Conservation (phyloP, 2,888 invertebrate species). For the Terebella lapidaria region DNA sequence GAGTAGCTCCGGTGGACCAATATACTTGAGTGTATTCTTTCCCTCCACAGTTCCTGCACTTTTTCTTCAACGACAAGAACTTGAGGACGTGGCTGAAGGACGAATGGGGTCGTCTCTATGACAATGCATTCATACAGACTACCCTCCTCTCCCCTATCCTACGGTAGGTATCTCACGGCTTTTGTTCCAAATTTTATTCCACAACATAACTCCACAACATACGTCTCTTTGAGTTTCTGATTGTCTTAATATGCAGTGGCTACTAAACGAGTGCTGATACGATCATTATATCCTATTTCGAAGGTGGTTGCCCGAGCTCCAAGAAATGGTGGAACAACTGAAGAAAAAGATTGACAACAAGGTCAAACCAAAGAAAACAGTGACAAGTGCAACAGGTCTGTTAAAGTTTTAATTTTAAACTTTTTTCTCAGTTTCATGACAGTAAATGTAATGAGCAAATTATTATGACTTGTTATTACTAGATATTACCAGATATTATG, state of each 20-base stretch:
- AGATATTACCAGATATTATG: too few species aligned
- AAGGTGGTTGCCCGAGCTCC: conserved; percentile 1
- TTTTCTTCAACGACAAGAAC: conserved; percentile 44
- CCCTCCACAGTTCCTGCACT: conserved; percentile 43
- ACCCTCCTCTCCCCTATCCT: conserved; percentile 40
- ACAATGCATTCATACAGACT: conserved; percentile 44
- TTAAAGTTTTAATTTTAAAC: not conserved
- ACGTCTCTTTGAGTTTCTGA: too few species aligned
- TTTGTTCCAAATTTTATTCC: too few species aligned
- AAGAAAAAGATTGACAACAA: conserved; percentile 42
- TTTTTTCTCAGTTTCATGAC: too few species aligned
- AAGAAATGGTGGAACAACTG: not conserved
- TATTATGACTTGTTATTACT: too few species aligned
- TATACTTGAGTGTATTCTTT: too few species aligned
- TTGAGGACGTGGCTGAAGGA: conserved; percentile 48
- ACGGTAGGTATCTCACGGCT: conserved; percentile 29
- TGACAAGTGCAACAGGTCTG: not conserved
- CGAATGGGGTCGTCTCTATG: conserved; percentile 47
- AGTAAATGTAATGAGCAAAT: too few species aligned
- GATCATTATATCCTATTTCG: too few species aligned
- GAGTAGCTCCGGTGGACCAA: too few species aligned
- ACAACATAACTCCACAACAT: too few species aligned
- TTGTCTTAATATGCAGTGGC: too few species aligned
- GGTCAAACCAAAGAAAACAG: conserved; percentile 30
- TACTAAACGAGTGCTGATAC: too few species aligned